Percentiles rank a stretch among this genome's conserved stretches.
Evolutionary conservation across 2,113 vertebrate genomes (phyloP).

Genomic region (Cheirogaleus medius): DNA sequence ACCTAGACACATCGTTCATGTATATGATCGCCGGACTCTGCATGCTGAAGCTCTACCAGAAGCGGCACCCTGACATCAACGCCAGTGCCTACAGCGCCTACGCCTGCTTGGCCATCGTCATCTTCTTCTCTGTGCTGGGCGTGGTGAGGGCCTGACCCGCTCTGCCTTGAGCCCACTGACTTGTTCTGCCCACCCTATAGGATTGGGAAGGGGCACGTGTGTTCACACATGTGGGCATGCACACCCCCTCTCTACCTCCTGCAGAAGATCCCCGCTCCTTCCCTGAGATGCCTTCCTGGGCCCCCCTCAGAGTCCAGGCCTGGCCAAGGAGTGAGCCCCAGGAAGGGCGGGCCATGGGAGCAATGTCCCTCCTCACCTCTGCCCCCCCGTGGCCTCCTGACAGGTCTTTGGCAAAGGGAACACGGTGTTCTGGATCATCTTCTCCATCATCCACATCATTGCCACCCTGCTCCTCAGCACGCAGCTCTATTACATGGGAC

Average conservation of each 20-base stretch:
- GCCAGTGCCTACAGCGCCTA: slow-evolving; percentile 98
- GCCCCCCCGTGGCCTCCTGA: background rate
- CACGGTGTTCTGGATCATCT: slow-evolving; percentile 93
- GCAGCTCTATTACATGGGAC: slow-evolving; percentile 98
- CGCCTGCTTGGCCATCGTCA: slow-evolving; percentile 95
- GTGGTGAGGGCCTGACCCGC: slow-evolving; percentile 87
- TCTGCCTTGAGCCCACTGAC: background rate
- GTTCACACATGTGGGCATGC: rapidly evolving
- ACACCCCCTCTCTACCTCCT: rapidly evolving
- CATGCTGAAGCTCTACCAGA: slow-evolving; percentile 98
- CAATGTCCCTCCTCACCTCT: background rate
- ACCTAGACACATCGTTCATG: slow-evolving; percentile 97
- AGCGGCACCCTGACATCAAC: slow-evolving; percentile 97
- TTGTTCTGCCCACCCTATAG: rapidly evolving
- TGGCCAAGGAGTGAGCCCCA: background rate
- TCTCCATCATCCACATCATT: slow-evolving; percentile 95
- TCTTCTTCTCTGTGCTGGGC: slow-evolving; percentile 97
- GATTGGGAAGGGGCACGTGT: background rate
- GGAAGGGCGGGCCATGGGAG: background rate
- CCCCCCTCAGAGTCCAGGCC: background rate
- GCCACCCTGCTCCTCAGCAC: slow-evolving; percentile 96
- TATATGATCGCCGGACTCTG: slow-evolving; percentile 99
- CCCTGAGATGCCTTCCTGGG: background rate
- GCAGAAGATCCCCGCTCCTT: background rate
- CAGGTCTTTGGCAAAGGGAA: slow-evolving; percentile 97